Evolutionary conservation across 2,113 vertebrate genomes (phyloP).

Genomic region (Nestor notabilis): DNA sequence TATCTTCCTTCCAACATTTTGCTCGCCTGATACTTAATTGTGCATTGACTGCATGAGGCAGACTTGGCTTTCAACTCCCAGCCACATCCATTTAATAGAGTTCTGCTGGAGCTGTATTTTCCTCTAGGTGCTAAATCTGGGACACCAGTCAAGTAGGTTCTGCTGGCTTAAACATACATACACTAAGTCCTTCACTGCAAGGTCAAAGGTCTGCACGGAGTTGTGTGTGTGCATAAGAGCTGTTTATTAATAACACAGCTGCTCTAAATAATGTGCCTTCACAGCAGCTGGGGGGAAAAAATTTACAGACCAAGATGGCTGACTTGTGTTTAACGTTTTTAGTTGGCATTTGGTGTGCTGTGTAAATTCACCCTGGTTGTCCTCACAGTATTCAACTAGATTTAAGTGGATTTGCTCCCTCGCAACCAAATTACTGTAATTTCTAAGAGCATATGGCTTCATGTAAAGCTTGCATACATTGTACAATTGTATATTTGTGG

Average conservation of each 20-base stretch:
- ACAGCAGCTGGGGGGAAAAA: background rate
- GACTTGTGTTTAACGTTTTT: background rate
- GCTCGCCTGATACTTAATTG: background rate
- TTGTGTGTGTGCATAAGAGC: background rate
- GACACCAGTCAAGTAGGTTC: background rate
- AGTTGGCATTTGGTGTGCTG: background rate
- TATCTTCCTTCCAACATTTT: background rate
- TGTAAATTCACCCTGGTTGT: background rate
- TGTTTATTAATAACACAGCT: background rate
- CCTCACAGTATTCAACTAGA: background rate
- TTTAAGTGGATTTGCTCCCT: background rate
- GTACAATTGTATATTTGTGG: background rate
- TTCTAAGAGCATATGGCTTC: background rate
- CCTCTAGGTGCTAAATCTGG: background rate
- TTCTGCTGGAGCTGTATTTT: background rate
- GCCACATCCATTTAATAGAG: background rate
- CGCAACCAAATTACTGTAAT: background rate
- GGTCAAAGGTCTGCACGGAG: background rate
- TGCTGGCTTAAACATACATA: background rate
- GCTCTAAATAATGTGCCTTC: background rate
- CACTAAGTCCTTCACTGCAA: background rate
- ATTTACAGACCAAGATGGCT: background rate
- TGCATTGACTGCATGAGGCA: background rate
- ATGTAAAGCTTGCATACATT: background rate
- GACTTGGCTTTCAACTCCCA: background rate